These are phyloP conservation scores for Dicyrtoma fusca DNA, from an alignment of 2,888 invertebrate species.

Conservation along the genomic window DNA sequence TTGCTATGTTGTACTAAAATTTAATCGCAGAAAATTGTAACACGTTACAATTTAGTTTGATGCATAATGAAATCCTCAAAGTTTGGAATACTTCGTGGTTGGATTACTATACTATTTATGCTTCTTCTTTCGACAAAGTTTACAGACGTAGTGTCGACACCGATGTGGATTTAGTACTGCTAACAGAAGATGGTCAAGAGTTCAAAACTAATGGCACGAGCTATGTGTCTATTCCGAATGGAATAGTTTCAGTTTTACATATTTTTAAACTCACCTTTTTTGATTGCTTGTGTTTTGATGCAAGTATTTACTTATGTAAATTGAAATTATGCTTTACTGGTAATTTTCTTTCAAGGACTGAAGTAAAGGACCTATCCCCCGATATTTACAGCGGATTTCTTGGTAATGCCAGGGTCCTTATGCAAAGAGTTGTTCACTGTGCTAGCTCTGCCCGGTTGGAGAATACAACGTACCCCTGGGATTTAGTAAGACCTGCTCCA, in stretches of 20 bases:
- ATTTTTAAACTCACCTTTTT: conserved; percentile 1
- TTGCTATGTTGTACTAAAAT: too few relatives aligned
- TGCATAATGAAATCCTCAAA: too few relatives aligned
- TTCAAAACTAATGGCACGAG: not conserved
- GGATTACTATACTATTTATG: too few relatives aligned
- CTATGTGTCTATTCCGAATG: conserved; percentile 33
- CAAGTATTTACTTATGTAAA: not conserved
- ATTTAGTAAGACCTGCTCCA: conserved; percentile 38
- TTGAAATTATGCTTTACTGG: not conserved
- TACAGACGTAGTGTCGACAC: too few relatives aligned
- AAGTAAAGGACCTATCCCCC: conserved; percentile 23
- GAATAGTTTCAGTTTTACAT: conserved; percentile 7
- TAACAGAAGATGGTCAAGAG: not conserved
- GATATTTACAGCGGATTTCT: conserved; percentile 46
- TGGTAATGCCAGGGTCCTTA: conserved; percentile 45
- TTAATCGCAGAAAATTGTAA: too few relatives aligned
- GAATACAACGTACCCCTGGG: conserved; percentile 46
- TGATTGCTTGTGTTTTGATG: not conserved
- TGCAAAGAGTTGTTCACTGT: conserved; percentile 45
- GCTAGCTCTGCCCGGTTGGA: conserved; percentile 39
- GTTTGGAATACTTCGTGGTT: too few relatives aligned
- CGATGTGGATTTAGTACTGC: not conserved
- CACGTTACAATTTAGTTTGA: too few relatives aligned
- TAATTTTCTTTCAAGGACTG: conserved; percentile 34
- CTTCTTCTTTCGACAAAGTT: too few relatives aligned